Evolutionary conservation across 2,888 invertebrate genomes (phyloP), one percentile per base, ranked within the genome.

Genomic region (Apoda limacodes): DNA sequence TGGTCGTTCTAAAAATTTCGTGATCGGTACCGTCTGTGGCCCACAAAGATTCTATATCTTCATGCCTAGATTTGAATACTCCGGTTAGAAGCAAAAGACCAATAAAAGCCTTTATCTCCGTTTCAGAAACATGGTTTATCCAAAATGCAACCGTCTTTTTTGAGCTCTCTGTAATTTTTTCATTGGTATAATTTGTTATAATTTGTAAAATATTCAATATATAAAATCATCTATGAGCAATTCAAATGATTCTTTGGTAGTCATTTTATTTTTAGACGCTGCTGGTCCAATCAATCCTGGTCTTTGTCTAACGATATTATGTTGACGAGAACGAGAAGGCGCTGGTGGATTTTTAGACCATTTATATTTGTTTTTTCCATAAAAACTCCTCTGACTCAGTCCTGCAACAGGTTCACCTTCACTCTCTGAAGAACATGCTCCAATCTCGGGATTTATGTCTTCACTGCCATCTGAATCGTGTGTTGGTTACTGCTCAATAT

Each of bases 301-400:
- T 14, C 30, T 30, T 34, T 34, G 29, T 20, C 25, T 30, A 13
- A 35, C 10, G 9, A 34, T 34, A 22, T 34, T n/a, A 15, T 34
- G 25, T 34, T 25, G 34, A 34, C 30, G 29, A 29, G 30, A 27
- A 23, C 27, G 30, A 23, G 27, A 35, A 27, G 30, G 30, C 20
- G 35, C 30, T 35, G 27, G 30, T 35, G 30, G 30, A 30, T 35
- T 35, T 26, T 30, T 31, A 21, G 35, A 35, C 35, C 35, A 31
- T 7, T 35, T 35, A 10, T 35, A 35, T 35, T 29, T 32, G 14
- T n/a, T 28, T 35, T 35, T 35, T 35, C 32, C 35, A 35, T 32
- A 32, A 21, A 22, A 35, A 28, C 35, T 35, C 7, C 22, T 24
- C n/a, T n/a, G n/a, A n/a, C 21, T 34, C 4, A 23, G 22, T 21